Evolutionary conservation across 2,113 vertebrate species (phyloP).

Genomic region (Salvelinus alpinus): DNA sequence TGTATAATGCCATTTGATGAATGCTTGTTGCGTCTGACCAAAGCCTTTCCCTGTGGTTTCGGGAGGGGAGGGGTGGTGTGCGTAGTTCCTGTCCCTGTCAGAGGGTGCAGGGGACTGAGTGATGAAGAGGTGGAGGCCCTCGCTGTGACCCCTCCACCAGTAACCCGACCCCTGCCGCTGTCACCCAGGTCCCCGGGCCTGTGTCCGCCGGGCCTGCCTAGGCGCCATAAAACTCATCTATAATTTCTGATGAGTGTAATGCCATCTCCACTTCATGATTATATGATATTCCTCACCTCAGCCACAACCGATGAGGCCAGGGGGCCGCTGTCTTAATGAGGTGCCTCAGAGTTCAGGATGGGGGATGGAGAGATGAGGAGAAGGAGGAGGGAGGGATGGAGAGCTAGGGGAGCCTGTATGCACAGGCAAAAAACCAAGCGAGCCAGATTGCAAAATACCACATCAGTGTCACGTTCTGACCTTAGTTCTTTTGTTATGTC

Average conservation of each 20-base stretch:
- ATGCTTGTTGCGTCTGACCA: conserved; percentile 15
- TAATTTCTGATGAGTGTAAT: conserved; percentile 80
- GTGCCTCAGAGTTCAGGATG: conserved; percentile 65
- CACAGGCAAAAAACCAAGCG: not conserved
- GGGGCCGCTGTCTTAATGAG: conserved; percentile 69
- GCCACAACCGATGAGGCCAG: conserved; percentile 66
- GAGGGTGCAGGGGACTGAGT: conserved; percentile 26
- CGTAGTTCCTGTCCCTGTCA: conserved; percentile 1
- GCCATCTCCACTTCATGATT: conserved; percentile 78
- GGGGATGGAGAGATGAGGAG: conserved; percentile 33
- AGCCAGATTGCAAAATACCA: not conserved
- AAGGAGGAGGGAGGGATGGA: not conserved
- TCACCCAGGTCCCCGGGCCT: conserved; percentile 4
- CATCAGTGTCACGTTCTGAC: not conserved
- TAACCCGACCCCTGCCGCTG: conserved; percentile 60
- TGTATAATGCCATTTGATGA: conserved; percentile 27
- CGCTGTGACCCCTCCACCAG: conserved; percentile 61
- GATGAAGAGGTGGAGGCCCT: conserved; percentile 21
- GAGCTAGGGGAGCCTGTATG: not conserved
- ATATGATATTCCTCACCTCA: conserved; percentile 78
- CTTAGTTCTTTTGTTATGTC: too few relatives aligned
- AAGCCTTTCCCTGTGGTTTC: not conserved
- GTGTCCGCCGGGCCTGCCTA: conserved; percentile 41
- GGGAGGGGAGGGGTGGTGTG: not conserved
- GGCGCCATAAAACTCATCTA: conserved; percentile 73